Evolutionary conservation across 2,888 invertebrate species (phyloP), one percentile per base, ranked within the genome.

Genomic region (Drosophila multiciliata): DNA sequence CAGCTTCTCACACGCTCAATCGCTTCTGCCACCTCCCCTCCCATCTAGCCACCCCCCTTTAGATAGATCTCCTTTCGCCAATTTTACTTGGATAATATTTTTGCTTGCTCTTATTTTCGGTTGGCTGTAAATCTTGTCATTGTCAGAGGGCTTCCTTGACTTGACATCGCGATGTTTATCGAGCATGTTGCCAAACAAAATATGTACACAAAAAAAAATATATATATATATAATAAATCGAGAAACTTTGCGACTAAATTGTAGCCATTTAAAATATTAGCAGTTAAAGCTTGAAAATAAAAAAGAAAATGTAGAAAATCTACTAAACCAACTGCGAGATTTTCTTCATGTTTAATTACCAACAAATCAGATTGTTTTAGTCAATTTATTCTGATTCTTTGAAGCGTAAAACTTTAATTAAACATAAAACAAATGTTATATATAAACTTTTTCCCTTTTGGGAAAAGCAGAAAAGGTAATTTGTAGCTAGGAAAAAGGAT

Each of bases 41-140:
- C 29, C 33, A 23, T 17, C 17, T 20, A n/a, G 23, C 49, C 45
- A 0, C 4, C 12, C 35, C 35, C 11, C 12, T 33, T 2, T 11
- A 55, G 20, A 55, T 26, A 66, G 48, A 35, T 54, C 48, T 49
- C 38, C 35, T 38, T 54, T 40, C 55, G 68, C 67, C 67, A 55
- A 68, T 55, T 68, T 55, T 48, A 68, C 69, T 63, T 49, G 50
- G 29, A 49, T 57, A 26, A 29, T 38, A 23, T 57, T 60, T 42
- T 66, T 61, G 64, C 65, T 66, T 49, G 20, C 32, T 57, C 17
- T 54, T 66, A 63, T 42, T 62, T 50, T 63, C 36, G 26, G 71
- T 58, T 75, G 88, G 88, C 84, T 77, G 86, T 88, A 80, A 84
- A 83, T 89, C 89, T 84, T 87, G 74, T 82, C 73, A 64, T 77